Percentiles rank a stretch among this genome's conserved stretches.
These are phyloP conservation scores for Vesta saturnalis DNA, from an alignment of 2,888 invertebrate species.

Conservation along the genomic window DNA sequence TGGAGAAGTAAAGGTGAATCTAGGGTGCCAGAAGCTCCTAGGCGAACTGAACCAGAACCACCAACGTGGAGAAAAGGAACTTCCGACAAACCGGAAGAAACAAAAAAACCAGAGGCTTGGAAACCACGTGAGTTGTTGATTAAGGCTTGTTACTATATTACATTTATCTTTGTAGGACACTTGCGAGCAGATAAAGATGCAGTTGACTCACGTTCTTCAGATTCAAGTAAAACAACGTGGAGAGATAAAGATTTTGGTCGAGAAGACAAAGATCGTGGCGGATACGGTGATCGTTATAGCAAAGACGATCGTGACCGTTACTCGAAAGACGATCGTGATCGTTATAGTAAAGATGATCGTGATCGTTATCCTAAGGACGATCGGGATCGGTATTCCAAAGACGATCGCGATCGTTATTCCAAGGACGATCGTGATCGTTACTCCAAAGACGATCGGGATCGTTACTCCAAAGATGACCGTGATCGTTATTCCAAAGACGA, in stretches of 20 bases:
- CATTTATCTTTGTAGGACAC: neutral
- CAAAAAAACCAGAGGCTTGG: conserved; percentile 51
- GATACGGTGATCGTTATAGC: neutral
- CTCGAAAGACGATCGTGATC: conserved; percentile 41
- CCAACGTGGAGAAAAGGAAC: conserved; percentile 16
- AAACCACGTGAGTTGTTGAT: conserved; percentile 47
- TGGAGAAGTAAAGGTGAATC: conserved; percentile 27
- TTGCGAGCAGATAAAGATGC: neutral
- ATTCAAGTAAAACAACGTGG: neutral
- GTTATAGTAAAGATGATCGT: conserved; percentile 26
- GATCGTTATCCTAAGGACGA: conserved; percentile 26
- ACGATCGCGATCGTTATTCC: conserved; percentile 24
- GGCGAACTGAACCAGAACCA: conserved; percentile 10
- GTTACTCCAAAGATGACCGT: conserved; percentile 28
- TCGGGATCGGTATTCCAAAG: conserved; percentile 30
- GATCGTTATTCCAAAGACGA: conserved; percentile 27
- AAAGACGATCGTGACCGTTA: conserved; percentile 41
- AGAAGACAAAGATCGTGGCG: conserved; percentile 33
- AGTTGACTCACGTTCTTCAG: neutral
- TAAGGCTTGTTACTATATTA: neutral
- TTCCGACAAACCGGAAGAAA: conserved; percentile 29
- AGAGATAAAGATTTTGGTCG: neutral
- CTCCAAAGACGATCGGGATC: neutral
- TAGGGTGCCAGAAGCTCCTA: conserved; percentile 21
- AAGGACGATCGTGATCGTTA: neutral